A percentile compares a stretch with the other conserved stretches of the same genome.
phyloP scores from a whole-genome alignment of 2,888 invertebrate species.

The Ctenicera cuprea region DNA sequence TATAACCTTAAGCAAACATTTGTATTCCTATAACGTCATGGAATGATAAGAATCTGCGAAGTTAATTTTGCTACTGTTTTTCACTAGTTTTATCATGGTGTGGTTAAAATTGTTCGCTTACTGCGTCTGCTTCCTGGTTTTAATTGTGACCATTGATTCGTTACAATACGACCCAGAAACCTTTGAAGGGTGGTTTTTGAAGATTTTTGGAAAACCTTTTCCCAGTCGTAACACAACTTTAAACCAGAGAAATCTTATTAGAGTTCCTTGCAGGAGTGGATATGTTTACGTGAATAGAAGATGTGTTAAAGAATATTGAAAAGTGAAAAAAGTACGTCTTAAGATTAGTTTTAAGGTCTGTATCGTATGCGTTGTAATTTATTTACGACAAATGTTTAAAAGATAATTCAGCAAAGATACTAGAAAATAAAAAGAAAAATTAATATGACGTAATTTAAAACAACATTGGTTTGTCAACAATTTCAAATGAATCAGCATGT shows the following conservation, averaged over 20 bases:
- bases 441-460: too few relatives aligned
- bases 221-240: background rate
- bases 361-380: too few relatives aligned
- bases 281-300: background rate
- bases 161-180: background rate
- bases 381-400: too few relatives aligned
- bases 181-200: conserved; percentile 28
- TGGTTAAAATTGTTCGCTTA: background rate
- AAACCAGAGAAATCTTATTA: conserved; percentile 19
- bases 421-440: too few relatives aligned
- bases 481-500: too few relatives aligned
- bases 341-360: too few relatives aligned
- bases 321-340: too few relatives aligned
- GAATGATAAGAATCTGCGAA: background rate
- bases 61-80: background rate
- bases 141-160: background rate
- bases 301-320: too few relatives aligned
- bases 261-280: conserved; percentile 23
- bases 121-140: background rate
- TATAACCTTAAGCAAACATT: too few relatives aligned
- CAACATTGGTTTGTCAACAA: too few relatives aligned
- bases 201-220: conserved; percentile 28
- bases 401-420: too few relatives aligned
- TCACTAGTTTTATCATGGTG: background rate
- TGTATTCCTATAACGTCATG: too few relatives aligned